phyloP scores from a whole-genome alignment of 2,888 invertebrate species.

The Lutraria lutraria region DNA sequence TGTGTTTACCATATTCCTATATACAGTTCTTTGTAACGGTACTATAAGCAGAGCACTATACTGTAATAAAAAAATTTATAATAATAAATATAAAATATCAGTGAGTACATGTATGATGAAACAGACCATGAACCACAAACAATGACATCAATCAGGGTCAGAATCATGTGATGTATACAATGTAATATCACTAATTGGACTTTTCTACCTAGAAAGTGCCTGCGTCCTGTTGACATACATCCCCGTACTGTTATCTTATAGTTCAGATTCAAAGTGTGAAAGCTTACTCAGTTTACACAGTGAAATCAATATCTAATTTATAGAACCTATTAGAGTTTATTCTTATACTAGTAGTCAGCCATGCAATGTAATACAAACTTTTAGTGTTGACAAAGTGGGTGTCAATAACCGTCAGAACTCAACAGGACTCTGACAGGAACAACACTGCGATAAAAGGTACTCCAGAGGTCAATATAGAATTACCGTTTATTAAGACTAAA shows the following conservation, averaged over 20 bases:
- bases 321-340: neutral
- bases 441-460: neutral
- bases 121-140: no score
- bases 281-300: neutral
- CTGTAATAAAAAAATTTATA: no score
- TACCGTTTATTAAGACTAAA: neutral
- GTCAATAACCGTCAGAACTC: neutral
- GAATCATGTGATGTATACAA: no score
- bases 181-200: no score
- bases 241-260: neutral
- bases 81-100: no score
- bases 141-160: no score
- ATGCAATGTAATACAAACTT: neutral
- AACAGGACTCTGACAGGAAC: no score
- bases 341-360: neutral
- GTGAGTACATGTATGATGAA: no score
- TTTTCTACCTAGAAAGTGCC: neutral
- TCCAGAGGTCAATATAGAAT: neutral
- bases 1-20: no score
- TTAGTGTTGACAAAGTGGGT: conserved; percentile 1
- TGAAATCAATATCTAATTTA: conserved; percentile 9
- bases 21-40: no score
- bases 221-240: neutral
- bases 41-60: no score
- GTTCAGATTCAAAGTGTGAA: neutral